Conservation (phyloP, 2,797 vertebrate species). For the Knipowitschia caucasica region DNA sequence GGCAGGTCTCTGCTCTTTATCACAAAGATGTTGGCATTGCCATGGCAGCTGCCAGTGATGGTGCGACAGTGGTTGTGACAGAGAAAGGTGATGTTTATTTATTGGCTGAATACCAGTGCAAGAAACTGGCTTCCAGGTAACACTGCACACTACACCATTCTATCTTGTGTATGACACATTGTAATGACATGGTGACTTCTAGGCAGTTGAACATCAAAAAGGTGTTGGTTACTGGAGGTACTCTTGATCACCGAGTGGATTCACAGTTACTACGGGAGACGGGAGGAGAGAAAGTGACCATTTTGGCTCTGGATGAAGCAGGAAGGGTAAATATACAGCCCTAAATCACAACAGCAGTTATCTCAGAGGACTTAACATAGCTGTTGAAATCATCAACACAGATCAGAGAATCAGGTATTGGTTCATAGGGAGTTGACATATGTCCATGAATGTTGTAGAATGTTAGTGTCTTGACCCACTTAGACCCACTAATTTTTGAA, state of each 20-base stretch:
- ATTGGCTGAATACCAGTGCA: conserved; percentile 93
- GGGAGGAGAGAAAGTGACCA: conserved; percentile 83
- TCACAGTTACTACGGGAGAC: conserved; percentile 87
- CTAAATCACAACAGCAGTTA: too few relatives aligned
- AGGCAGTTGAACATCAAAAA: conserved; percentile 96
- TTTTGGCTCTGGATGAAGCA: conserved; percentile 90
- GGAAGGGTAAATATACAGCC: conserved; percentile 86
- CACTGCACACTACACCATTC: not conserved
- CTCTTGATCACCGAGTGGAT: conserved; percentile 87
- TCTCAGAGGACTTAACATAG: too few relatives aligned
- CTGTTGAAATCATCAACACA: too few relatives aligned
- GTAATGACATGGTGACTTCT: conserved; percentile 1
- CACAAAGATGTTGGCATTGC: conserved; percentile 87
- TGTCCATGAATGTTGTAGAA: too few relatives aligned
- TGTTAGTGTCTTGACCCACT: too few relatives aligned
- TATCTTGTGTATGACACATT: not conserved
- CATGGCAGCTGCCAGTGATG: conserved; percentile 89
- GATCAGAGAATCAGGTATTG: too few relatives aligned
- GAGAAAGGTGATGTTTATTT: conserved; percentile 93
- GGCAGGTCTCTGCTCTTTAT: conserved; percentile 93
- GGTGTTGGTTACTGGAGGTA: conserved; percentile 88
- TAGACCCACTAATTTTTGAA: too few relatives aligned
- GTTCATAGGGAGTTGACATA: too few relatives aligned
- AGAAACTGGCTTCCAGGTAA: conserved; percentile 94
- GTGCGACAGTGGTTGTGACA: conserved; percentile 90